Evolutionary conservation across 2,113 vertebrate species (phyloP), one percentile per base, ranked within the genome.

Genomic region (Microtus richardsoni): DNA sequence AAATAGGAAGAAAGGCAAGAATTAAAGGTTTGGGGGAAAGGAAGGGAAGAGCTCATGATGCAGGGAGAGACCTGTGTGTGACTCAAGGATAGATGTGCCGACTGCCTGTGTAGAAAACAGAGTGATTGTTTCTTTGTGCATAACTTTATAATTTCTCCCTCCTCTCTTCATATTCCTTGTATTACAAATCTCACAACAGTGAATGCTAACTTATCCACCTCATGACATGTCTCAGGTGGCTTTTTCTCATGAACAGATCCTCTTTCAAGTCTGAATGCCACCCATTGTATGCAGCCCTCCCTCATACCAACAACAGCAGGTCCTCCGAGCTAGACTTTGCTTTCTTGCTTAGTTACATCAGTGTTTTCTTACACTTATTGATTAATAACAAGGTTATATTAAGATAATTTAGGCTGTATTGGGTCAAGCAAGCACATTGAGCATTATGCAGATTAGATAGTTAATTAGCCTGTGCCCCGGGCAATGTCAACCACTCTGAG

Each of bases 1-100:
- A 44, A 85, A 58, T 4, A 28, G 36, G 52, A 47, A 92, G 58
- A 82, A 62, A 89, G 41, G 14, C 2, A 8, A 77, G 58, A 93
- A 66, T 47, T 0, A 60, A 75, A 41, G 3, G 49, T 79, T 85
- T 71, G 8, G 7, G 28, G 49, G 91, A 80, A 41, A 75, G 68
- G 49, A 52, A 62, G 24, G 41, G 41, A 14, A 47, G 73, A 75
- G 28, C 24, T 28, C 12, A 75, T 6, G 10, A 44, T 74, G 19
- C 41, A 47, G 28, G 24, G 14, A 71, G 41, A 44, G 21, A 28
- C 3, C 9, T 2, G 1, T 0, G 3, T 2, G 2, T 0, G 3
- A 2, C 64, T 66, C 47, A 49, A 30, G 24, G 49, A 33, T 30
- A 71, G 47, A 28, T 2, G 3, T 7, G 11, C 7, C 30, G 1